Conservation (phyloP, 2,113 vertebrate species). For the Petrocephalus zakoni region DNA sequence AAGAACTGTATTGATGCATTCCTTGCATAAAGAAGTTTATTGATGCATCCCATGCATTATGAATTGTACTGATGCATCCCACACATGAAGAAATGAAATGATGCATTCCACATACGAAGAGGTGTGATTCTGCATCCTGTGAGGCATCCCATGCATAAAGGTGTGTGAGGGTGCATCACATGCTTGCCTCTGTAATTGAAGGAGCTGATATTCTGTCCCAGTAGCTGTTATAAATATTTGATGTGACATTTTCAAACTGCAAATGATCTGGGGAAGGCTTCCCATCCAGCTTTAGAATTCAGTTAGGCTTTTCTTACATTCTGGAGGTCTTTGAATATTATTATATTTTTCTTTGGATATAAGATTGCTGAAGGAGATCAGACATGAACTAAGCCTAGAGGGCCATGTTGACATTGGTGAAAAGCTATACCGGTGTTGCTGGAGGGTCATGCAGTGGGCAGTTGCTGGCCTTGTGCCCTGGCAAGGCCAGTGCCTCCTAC, state of each 20-base stretch:
- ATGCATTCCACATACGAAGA: background rate
- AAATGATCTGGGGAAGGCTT: constrained; percentile 48
- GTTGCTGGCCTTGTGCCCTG: background rate
- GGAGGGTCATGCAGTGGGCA: background rate
- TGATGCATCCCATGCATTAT: background rate
- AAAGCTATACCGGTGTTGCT: background rate
- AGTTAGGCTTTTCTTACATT: constrained; percentile 38
- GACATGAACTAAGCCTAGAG: background rate
- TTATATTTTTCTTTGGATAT: constrained; percentile 18
- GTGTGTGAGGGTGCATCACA: background rate
- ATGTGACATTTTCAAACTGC: constrained; percentile 44
- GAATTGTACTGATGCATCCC: background rate
- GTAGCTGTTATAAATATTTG: constrained; percentile 53
- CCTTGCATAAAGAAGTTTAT: background rate
- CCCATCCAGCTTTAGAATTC: constrained; percentile 29
- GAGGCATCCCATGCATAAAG: constrained; percentile 42
- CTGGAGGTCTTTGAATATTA: constrained; percentile 24
- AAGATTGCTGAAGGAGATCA: background rate
- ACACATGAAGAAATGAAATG: background rate
- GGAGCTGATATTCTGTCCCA: constrained; percentile 35
- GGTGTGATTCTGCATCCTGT: no score
- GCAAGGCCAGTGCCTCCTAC: background rate
- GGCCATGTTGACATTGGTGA: background rate
- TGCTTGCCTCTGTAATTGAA: constrained; percentile 42
- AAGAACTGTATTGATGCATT: background rate